Conservation (phyloP, 2,113 vertebrate species). For the Ptilonorhynchus violaceus region DNA sequence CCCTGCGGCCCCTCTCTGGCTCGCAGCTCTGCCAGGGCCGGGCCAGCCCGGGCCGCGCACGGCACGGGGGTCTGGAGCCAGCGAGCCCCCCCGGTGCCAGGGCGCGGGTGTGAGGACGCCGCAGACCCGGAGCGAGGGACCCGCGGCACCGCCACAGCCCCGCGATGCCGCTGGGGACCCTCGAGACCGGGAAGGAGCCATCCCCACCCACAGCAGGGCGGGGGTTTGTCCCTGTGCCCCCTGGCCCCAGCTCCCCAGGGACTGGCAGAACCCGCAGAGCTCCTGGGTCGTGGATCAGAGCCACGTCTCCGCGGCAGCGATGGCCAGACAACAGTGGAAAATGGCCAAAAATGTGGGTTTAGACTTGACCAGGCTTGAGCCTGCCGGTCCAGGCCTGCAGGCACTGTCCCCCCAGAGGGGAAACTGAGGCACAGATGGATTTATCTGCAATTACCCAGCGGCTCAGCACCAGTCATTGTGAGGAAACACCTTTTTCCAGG, state of each 20-base stretch:
- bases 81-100: neutral
- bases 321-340: conserved; percentile 55
- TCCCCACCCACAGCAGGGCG: neutral
- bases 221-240: neutral
- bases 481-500: neutral
- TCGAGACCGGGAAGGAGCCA: rapidly evolving
- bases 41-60: neutral
- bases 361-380: neutral
- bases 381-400: neutral
- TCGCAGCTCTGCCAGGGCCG: neutral
- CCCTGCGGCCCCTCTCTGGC: neutral
- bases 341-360: conserved; percentile 13
- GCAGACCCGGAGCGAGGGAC: neutral
- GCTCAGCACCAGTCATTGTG: neutral
- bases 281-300: neutral
- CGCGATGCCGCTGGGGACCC: neutral
- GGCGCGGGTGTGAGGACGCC: neutral
- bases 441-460: neutral
- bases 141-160: neutral
- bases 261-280: neutral
- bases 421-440: neutral
- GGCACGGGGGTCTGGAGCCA: neutral
- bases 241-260: neutral
- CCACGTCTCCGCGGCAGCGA: neutral
- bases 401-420: neutral